Evolutionary conservation across 2,888 invertebrate genomes (phyloP).

Genomic region (Cephonodes hylas): DNA sequence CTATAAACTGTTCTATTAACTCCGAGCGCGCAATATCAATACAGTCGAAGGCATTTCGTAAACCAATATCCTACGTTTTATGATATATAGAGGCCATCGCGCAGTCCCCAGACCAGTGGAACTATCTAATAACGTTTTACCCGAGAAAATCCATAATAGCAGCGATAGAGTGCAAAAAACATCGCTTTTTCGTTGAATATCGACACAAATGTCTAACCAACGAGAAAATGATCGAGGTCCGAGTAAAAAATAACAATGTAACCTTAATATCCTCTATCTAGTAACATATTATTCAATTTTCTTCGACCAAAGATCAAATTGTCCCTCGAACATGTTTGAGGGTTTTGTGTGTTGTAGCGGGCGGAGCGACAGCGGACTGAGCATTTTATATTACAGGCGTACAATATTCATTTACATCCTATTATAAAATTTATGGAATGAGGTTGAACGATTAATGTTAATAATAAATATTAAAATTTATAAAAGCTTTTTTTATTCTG

Average conservation of each 20-base stretch:
- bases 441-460: too few species aligned
- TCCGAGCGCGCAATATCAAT: not conserved
- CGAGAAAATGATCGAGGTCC: constrained; percentile 34
- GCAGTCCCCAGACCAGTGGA: not conserved
- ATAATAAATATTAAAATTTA: too few species aligned
- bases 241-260: constrained; percentile 41
- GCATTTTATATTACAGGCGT: not conserved
- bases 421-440: too few species aligned
- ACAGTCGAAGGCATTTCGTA: not conserved
- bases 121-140: constrained; percentile 13
- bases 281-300: constrained; percentile 43
- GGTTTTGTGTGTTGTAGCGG: not conserved
- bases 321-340: constrained; percentile 17
- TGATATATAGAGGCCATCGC: constrained; percentile 1
- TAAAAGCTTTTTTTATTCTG: too few species aligned
- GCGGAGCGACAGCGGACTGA: not conserved
- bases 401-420: too few species aligned
- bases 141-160: constrained; percentile 8
- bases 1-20: not conserved
- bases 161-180: constrained; percentile 4
- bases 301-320: constrained; percentile 43
- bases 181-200: constrained; percentile 8
- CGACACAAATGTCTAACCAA: constrained; percentile 21
- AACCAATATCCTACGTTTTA: not conserved
- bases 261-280: constrained; percentile 29